These are phyloP conservation scores for Phortica magna DNA, from an alignment of 2,888 invertebrate species.

Conservation along the genomic window DNA sequence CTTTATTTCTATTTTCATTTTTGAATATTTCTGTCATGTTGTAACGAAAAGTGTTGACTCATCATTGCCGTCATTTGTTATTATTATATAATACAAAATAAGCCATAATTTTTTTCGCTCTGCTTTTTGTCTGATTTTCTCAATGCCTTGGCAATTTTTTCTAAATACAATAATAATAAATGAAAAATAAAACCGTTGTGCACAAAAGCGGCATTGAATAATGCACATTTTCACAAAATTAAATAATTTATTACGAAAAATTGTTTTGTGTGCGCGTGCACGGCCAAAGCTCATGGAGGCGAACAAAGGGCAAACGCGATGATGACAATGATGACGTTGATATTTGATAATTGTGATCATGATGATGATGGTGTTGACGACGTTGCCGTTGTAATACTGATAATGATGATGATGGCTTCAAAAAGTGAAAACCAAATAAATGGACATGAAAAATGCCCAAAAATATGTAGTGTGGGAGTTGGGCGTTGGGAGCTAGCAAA, in stretches of 20 bases:
- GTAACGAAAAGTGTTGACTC: constrained; percentile 12
- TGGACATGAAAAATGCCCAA: constrained; percentile 20
- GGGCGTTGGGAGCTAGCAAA: background rate
- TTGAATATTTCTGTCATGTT: background rate
- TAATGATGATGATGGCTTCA: constrained; percentile 1
- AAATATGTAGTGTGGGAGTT: background rate
- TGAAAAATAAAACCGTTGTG: background rate
- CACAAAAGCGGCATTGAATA: constrained; percentile 8
- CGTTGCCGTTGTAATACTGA: background rate
- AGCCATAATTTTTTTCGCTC: background rate
- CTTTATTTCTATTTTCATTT: background rate
- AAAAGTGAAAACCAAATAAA: constrained; percentile 26
- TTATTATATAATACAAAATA: background rate
- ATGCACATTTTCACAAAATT: constrained; percentile 27
- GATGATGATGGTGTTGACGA: background rate
- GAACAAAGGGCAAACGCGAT: background rate
- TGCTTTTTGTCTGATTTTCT: background rate
- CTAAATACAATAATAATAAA: constrained; percentile 21
- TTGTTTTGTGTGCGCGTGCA: constrained; percentile 2
- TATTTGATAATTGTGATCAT: background rate
- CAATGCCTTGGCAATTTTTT: constrained; percentile 2
- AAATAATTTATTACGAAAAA: constrained; percentile 30
- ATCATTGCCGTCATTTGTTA: constrained; percentile 29
- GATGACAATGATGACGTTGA: constrained; percentile 7
- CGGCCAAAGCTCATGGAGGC: background rate